Conservation (phyloP, 2,888 invertebrate species). For the Chloroclystis v-ata region DNA sequence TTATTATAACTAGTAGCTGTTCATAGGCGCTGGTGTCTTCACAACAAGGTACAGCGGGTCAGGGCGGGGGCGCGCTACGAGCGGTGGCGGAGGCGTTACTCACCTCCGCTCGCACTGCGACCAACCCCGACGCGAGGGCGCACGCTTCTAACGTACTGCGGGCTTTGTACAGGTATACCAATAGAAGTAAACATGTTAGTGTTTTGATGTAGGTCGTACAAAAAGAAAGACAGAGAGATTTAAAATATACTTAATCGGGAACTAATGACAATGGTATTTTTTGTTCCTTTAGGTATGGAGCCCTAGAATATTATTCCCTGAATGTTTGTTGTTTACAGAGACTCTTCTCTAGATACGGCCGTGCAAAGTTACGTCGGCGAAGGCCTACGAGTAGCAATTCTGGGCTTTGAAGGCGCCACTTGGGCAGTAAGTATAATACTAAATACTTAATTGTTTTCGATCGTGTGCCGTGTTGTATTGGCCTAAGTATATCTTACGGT, state of each 20-base stretch:
- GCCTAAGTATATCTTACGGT: no score
- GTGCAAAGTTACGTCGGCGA: slow-evolving; percentile 79
- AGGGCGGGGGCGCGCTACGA: neutral
- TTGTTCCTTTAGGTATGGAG: no score
- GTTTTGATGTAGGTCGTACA: no score
- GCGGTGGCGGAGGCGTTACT: neutral
- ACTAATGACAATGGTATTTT: no score
- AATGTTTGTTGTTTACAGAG: slow-evolving; percentile 68
- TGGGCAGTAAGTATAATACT: slow-evolving; percentile 85
- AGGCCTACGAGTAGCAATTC: slow-evolving; percentile 84
- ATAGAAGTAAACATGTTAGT: no score
- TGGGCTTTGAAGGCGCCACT: slow-evolving; percentile 83
- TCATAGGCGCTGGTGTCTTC: slow-evolving; percentile 20
- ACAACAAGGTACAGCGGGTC: slow-evolving; percentile 7
- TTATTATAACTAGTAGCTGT: no score
- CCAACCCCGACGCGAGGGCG: slow-evolving; percentile 79
- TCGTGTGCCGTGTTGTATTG: no score
- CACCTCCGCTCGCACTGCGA: neutral
- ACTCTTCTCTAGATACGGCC: slow-evolving; percentile 84
- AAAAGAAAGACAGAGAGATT: no score
- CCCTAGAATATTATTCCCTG: no score
- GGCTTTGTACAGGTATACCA: slow-evolving; percentile 74
- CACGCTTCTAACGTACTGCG: slow-evolving; percentile 84
- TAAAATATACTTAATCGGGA: no score
- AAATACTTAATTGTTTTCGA: no score